These are phyloP conservation scores for Eulemur rubriventer DNA, from an alignment of 2,797 vertebrate genomes.

Conservation along the genomic window DNA sequence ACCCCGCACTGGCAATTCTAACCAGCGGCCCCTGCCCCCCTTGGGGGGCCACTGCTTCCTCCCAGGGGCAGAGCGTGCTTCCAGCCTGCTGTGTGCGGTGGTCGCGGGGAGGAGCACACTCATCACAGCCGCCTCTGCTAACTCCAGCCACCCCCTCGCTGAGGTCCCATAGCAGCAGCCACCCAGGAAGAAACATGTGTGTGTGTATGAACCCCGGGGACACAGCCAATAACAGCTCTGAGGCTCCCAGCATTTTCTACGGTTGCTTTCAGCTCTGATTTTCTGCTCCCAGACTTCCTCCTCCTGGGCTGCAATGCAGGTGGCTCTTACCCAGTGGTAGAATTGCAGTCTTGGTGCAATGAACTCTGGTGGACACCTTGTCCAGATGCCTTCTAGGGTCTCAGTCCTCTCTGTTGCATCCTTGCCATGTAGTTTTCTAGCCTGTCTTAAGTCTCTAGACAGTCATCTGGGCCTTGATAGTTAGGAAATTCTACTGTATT, in stretches of 20 bases:
- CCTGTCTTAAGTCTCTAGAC: background rate
- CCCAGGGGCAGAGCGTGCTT: background rate
- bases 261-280: background rate
- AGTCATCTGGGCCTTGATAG: background rate
- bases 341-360: background rate
- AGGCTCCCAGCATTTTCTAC: background rate
- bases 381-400: background rate
- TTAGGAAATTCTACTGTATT: background rate
- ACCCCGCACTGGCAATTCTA: background rate
- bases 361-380: background rate
- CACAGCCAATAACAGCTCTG: background rate
- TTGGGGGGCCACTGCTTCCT: background rate
- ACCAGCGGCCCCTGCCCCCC: background rate
- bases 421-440: background rate
- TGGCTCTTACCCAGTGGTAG: background rate
- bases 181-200: background rate
- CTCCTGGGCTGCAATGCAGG: conserved; percentile 47
- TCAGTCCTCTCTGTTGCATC: background rate
- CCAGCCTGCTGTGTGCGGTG: background rate
- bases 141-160: background rate
- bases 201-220: background rate
- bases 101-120: background rate
- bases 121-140: background rate
- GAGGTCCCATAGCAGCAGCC: background rate
- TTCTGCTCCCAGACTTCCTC: background rate